phyloP scores from a whole-genome alignment of 2,797 vertebrate genomes.

The Bryconaethiops microstoma region DNA sequence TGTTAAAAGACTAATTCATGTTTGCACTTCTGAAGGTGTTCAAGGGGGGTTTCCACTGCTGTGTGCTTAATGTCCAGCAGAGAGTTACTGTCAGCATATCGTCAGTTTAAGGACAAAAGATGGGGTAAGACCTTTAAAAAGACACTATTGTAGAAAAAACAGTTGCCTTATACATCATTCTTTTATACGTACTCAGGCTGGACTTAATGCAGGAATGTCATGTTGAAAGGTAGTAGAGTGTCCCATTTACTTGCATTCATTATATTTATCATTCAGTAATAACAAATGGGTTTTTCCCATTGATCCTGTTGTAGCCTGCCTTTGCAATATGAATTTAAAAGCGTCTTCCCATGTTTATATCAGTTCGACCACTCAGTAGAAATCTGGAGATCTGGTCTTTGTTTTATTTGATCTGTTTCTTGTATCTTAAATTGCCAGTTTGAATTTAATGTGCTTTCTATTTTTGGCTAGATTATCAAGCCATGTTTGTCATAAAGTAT shows the following conservation, averaged over 20 bases:
- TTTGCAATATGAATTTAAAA: conserved; percentile 37
- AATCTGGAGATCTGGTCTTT: conserved; percentile 11
- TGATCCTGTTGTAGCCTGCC: neutral
- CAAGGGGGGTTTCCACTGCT: neutral
- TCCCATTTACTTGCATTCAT: neutral
- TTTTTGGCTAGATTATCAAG: neutral
- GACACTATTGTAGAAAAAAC: neutral
- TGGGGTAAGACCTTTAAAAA: neutral
- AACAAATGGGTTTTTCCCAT: neutral
- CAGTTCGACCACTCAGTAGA: conserved; percentile 17
- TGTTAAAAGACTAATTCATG: conserved; percentile 10
- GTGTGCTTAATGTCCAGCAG: conserved; percentile 15
- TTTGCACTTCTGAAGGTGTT: conserved; percentile 21
- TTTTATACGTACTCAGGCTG: neutral
- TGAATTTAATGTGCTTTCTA: neutral
- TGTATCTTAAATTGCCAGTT: conserved; percentile 5
- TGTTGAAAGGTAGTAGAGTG: neutral
- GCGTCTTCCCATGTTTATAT: conserved; percentile 22
- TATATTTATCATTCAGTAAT: neutral
- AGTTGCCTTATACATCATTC: neutral
- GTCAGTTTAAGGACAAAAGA: neutral
- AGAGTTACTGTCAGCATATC: neutral
- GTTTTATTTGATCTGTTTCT: conserved; percentile 26
- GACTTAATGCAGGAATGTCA: neutral
- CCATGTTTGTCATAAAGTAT: conserved; percentile 14